A percentile compares a stretch with the other conserved stretches of the same genome.
These are phyloP conservation scores for Crocodylus rhombifer DNA, from an alignment of 2,797 vertebrate species.

Conservation along the genomic window DNA sequence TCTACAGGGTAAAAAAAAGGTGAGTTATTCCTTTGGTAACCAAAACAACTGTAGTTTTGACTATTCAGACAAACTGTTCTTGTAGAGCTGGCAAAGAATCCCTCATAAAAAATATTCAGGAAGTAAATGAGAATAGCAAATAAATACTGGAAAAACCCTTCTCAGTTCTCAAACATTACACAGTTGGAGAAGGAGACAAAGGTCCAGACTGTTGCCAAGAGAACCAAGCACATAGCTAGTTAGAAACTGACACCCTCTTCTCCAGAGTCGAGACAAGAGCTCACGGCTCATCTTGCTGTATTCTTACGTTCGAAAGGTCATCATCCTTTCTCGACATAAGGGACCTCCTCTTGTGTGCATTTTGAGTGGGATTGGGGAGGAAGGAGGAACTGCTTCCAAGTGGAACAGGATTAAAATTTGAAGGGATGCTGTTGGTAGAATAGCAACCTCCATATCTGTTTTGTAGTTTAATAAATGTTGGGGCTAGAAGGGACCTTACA, in stretches of 20 bases:
- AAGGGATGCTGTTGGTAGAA: neutral
- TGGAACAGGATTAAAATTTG: accelerated
- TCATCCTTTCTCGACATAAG: accelerated
- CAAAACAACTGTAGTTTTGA: neutral
- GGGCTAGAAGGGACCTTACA: too few species aligned
- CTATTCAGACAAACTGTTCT: neutral
- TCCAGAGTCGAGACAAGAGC: too few species aligned
- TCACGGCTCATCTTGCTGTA: neutral
- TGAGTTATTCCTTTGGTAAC: neutral
- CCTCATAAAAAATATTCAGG: accelerated
- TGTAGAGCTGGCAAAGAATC: neutral
- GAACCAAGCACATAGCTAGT: too few species aligned
- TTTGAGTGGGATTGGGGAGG: neutral
- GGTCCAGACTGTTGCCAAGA: neutral
- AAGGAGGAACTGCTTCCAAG: accelerated
- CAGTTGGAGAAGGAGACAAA: neutral
- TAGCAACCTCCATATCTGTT: too few species aligned
- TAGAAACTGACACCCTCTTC: too few species aligned
- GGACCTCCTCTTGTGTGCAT: neutral
- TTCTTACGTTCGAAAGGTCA: neutral
- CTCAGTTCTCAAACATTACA: neutral
- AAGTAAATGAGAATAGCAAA: neutral
- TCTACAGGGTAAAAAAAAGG: neutral
- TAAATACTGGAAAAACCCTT: neutral
- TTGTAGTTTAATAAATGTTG: too few species aligned